These are phyloP conservation scores for Coreius guichenoti DNA, from an alignment of 2,797 vertebrate genomes.

Conservation along the genomic window DNA sequence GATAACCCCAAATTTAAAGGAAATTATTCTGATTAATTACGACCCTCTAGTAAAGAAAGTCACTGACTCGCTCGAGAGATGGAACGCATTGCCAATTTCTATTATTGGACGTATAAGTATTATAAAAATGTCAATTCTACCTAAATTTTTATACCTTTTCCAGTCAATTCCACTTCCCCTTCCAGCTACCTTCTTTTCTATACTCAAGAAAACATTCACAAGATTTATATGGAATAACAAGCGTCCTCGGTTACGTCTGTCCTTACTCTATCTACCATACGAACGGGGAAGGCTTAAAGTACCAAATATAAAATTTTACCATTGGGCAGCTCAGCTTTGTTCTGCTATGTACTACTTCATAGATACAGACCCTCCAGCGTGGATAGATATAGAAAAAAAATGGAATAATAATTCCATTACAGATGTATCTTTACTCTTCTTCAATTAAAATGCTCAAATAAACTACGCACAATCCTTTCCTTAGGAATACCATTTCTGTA, in stretches of 20 bases:
- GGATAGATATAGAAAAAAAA: background rate
- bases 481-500: no score
- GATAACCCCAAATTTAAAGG: background rate
- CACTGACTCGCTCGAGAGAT: no score
- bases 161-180: slow-evolving; percentile 3
- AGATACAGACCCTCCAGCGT: background rate
- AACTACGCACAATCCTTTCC: no score
- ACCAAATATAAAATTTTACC: slow-evolving; percentile 2
- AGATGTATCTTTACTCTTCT: background rate
- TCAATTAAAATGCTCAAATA: background rate
- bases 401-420: background rate
- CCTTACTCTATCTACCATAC: slow-evolving; percentile 13
- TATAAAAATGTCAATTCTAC: slow-evolving; percentile 17
- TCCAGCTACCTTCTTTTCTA: background rate
- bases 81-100: slow-evolving; percentile 1
- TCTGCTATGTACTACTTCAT: no score
- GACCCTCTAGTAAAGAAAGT: background rate
- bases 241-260: background rate
- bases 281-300: background rate
- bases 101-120: slow-evolving; percentile 19
- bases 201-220: slow-evolving; percentile 19
- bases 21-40: slow-evolving; percentile 18
- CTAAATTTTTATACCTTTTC: background rate
- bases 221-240: slow-evolving; percentile 24
- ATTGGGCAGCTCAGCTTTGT: background rate